Evolutionary conservation across 2,113 vertebrate genomes (phyloP).

Genomic region (Mormoops blainvillei): DNA sequence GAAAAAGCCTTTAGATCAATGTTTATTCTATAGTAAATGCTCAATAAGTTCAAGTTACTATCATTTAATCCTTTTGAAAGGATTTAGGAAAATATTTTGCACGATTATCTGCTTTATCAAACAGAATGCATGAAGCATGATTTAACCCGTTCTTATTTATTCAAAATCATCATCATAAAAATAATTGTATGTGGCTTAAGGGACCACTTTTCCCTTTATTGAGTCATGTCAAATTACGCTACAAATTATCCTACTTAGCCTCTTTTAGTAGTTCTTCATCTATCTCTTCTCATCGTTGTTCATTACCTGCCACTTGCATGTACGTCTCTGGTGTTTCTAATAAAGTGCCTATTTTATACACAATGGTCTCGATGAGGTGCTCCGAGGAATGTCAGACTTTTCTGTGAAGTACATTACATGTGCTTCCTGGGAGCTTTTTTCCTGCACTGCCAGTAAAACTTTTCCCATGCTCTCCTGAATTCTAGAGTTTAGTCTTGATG

Average conservation of each 20-base stretch:
- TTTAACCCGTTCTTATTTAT: conserved; percentile 39
- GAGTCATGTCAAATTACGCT: background rate
- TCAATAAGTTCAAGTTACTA: background rate
- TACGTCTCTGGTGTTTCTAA: background rate
- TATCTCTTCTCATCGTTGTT: background rate
- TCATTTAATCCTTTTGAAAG: conserved; percentile 3
- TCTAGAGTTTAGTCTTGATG: background rate
- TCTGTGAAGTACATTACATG: background rate
- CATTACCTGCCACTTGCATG: background rate
- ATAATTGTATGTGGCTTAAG: background rate
- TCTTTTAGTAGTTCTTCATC: background rate
- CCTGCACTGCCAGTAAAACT: background rate
- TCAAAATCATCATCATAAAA: conserved; percentile 36
- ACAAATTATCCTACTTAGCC: background rate
- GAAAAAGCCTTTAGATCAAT: background rate
- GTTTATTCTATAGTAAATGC: background rate
- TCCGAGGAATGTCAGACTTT: background rate
- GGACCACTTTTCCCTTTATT: background rate
- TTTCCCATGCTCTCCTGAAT: background rate
- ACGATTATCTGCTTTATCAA: conserved; percentile 11
- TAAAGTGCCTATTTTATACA: background rate
- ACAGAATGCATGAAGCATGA: background rate
- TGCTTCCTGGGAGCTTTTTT: background rate
- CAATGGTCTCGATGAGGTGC: background rate
- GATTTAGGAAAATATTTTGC: background rate